phyloP scores from a whole-genome alignment of 2,888 invertebrate species.

The Ethmia dodecea region DNA sequence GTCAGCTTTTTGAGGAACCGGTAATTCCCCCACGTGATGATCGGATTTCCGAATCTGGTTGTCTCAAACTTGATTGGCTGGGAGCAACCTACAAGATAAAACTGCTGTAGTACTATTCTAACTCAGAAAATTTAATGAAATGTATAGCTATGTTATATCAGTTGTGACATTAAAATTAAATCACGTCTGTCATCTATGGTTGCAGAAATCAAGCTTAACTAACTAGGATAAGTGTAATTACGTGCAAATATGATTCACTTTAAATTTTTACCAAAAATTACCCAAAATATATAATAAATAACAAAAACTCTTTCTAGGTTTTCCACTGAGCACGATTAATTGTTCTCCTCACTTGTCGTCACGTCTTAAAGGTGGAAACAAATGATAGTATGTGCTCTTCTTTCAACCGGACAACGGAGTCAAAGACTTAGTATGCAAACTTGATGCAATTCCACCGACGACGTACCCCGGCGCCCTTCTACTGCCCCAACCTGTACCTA shows the following conservation, averaged over 20 bases:
- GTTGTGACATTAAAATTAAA: neutral
- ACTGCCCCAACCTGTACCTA: no score
- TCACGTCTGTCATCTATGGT: neutral
- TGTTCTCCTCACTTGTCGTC: no score
- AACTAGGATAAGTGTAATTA: neutral
- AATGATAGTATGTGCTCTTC: no score
- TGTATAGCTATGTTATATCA: neutral
- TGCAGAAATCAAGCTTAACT: neutral
- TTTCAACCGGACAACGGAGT: no score
- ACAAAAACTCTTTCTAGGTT: no score
- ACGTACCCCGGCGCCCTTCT: no score
- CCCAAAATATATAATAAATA: no score
- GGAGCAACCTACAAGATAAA: neutral
- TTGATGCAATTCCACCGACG: no score
- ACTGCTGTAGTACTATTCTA: neutral
- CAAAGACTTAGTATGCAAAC: no score
- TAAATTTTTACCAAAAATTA: no score
- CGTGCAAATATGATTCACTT: neutral
- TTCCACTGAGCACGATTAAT: no score
- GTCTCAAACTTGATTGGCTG: slow-evolving; percentile 26
- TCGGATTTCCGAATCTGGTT: slow-evolving; percentile 57
- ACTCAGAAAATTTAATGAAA: neutral
- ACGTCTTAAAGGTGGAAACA: no score
- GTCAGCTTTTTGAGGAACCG: slow-evolving; percentile 55
- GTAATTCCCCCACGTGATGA: slow-evolving; percentile 60